Base-by-base conservation (phyloP, 2,797 vertebrate species). In the Tokudaia tokunoshimensis region DNA sequence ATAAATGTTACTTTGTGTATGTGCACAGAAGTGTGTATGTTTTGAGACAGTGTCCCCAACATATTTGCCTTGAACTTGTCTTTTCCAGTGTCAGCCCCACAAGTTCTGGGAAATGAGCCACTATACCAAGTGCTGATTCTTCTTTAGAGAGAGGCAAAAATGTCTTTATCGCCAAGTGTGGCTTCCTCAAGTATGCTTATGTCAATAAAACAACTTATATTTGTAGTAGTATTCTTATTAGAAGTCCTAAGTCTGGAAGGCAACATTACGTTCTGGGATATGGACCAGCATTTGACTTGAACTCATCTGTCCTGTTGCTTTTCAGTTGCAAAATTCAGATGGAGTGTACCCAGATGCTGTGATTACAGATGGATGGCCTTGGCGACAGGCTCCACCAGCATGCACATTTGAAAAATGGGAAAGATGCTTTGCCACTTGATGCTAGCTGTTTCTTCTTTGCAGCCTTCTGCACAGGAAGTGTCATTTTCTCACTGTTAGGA, bases 211-310 rank as follows among this genome's bases (percentile, higher is more conserved):
- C 55, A 79, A 78, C 70, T 91, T 50, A 84, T n/a, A 57, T 91
- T 70, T 90, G n/a, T 78, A 91, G 24, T 91, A 81, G 90, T 84
- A 90, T 83, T 52, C 31, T 83, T 50, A 85, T 13, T 57, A 79
- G 91, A 94, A 97, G 88, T 24, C 67, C 6, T 79, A 57, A 57
- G 3, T 88, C 65, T 78, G 10, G 74, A 85, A 94, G 41, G 47
- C 20, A 47, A 41, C 55, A 61, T 94, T 79, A 24, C 85, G 81
- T 96, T 89, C 76, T 6, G 47, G 61, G 34, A 37, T 34, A 13
- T 34, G 55, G 15, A 79, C 1, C 63, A 82, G 67, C 47, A 82
- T 95, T 95, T 91, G 78, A 96, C 52, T 84, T 78, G 85, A 93
- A 70, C 31, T 94, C 7, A 37, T 44, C 89, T 94, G 92, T 41